Evolutionary conservation across 1,140 invertebrate species (phyloP).

Genomic region (Drosophila paulistorum): DNA sequence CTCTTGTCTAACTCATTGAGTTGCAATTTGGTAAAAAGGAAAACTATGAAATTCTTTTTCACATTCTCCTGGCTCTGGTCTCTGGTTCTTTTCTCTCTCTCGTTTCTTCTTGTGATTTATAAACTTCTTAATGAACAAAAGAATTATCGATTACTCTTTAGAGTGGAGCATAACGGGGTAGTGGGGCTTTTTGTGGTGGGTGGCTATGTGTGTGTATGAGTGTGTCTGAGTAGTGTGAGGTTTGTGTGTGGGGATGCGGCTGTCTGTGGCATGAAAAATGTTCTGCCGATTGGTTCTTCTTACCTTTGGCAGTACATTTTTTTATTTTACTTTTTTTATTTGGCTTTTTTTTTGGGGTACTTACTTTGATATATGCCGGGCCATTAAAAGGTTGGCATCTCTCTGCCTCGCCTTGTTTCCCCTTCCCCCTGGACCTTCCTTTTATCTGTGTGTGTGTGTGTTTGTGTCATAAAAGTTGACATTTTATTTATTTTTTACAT

Average conservation of each 20-base stretch:
- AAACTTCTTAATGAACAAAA: constrained; percentile 79
- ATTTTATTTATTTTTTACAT: constrained; percentile 60
- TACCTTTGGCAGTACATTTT: constrained; percentile 12
- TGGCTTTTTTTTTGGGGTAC: constrained; percentile 44
- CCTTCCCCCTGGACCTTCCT: background rate
- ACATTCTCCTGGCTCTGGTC: background rate
- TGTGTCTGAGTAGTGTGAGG: constrained; percentile 52
- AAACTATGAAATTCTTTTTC: constrained; percentile 50
- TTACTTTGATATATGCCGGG: constrained; percentile 69
- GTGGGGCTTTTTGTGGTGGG: constrained; percentile 1
- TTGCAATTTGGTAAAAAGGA: constrained; percentile 37
- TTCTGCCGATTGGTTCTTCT: constrained; percentile 9
- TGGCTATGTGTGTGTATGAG: constrained; percentile 1
- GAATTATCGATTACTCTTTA: constrained; percentile 70
- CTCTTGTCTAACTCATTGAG: constrained; percentile 5
- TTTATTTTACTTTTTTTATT: constrained; percentile 26
- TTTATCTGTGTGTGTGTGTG: constrained; percentile 3
- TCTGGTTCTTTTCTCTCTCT: background rate
- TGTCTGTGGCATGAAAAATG: constrained; percentile 11
- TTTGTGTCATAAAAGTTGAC: constrained; percentile 55
- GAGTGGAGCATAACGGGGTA: background rate
- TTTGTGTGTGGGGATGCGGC: constrained; percentile 9
- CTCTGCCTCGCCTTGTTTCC: background rate
- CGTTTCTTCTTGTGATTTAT: constrained; percentile 58
- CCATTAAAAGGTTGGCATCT: constrained; percentile 53